phyloP scores from a whole-genome alignment of 2,113 vertebrate species.

The Herpetotheres cachinnans region DNA sequence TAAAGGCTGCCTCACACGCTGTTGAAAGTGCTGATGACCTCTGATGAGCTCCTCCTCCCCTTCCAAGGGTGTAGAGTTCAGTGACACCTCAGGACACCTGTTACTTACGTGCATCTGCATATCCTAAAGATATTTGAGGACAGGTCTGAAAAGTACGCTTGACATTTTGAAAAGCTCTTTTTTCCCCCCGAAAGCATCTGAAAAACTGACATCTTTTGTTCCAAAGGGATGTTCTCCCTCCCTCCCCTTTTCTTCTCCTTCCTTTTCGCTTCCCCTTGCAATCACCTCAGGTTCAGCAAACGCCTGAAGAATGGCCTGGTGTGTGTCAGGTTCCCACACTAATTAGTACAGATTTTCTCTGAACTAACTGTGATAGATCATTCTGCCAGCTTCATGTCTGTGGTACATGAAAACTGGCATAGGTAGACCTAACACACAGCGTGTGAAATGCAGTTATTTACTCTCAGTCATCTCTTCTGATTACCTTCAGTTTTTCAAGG shows the following conservation, averaged over 20 bases:
- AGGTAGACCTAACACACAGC: background rate
- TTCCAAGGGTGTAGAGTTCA: background rate
- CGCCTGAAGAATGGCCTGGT: conserved; percentile 24
- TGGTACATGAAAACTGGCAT: background rate
- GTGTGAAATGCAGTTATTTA: conserved; percentile 36
- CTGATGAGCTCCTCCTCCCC: background rate
- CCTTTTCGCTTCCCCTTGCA: conserved; percentile 16
- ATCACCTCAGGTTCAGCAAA: conserved; percentile 28
- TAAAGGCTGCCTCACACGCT: background rate
- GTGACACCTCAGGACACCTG: background rate
- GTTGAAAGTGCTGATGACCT: background rate
- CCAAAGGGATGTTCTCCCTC: background rate
- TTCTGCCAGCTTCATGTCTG: background rate
- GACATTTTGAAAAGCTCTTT: conserved; percentile 24
- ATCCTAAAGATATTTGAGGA: conserved; percentile 7
- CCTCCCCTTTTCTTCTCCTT: conserved; percentile 26
- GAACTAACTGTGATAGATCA: conserved; percentile 34
- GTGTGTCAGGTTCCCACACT: conserved; percentile 35
- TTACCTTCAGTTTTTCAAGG: conserved; percentile 24
- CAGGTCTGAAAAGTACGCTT: background rate
- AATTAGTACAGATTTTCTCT: conserved; percentile 51
- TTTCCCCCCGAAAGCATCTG: background rate
- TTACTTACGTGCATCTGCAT: conserved; percentile 15
- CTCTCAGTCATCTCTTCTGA: conserved; percentile 14
- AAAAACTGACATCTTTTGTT: conserved; percentile 44